phyloP scores from a whole-genome alignment of 2,113 vertebrate species.

The Peromyscus leucopus region DNA sequence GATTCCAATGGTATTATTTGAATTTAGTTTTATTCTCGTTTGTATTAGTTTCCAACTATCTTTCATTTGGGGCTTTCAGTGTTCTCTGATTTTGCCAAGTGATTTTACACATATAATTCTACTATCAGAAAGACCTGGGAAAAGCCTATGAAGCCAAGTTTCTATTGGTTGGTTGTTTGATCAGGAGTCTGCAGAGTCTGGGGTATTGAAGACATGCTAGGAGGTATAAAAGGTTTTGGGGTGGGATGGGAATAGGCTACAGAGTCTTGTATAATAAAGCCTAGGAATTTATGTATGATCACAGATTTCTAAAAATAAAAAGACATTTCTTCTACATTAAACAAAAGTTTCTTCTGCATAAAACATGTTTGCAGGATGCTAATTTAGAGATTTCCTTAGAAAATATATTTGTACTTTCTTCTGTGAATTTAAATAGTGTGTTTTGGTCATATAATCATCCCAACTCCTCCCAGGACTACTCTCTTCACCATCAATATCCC shows the following conservation, averaged over 20 bases:
- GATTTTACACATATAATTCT: conserved; percentile 12
- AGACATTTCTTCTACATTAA: conserved; percentile 7
- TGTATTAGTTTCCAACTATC: neutral
- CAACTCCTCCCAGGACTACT: too few relatives aligned
- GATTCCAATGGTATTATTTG: neutral
- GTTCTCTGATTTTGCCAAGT: neutral
- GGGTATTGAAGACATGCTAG: neutral
- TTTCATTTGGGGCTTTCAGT: conserved; percentile 44
- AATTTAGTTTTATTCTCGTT: neutral
- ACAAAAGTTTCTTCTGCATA: neutral
- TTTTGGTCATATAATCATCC: too few relatives aligned
- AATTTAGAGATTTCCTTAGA: neutral
- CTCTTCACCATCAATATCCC: neutral
- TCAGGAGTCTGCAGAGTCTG: neutral
- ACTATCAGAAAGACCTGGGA: neutral
- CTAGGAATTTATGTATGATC: neutral
- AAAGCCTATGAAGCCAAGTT: conserved; percentile 30
- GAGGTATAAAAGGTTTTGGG: neutral
- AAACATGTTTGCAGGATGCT: conserved; percentile 18
- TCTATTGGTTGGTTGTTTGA: neutral
- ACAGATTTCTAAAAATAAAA: neutral
- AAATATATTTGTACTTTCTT: neutral
- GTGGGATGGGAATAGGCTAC: neutral
- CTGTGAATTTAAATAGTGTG: neutral
- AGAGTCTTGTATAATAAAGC: neutral